Conservation (phyloP, 2,797 vertebrate genomes). For the Lutra lutra region DNA sequence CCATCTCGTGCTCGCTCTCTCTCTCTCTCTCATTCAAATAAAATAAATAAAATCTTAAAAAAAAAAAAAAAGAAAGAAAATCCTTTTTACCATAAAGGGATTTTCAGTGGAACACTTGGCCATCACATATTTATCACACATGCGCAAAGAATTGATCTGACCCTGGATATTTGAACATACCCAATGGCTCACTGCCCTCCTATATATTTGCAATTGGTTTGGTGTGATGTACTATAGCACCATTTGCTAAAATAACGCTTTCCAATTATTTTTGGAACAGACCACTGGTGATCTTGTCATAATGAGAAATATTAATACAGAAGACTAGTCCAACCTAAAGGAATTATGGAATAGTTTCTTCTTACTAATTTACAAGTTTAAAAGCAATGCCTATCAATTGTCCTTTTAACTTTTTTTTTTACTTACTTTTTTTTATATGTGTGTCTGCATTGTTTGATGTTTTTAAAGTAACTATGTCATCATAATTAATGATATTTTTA, state of each 20-base stretch:
- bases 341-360: background rate
- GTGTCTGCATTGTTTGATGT: background rate
- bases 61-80: background rate
- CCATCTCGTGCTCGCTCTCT: background rate
- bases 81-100: background rate
- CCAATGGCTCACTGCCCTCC: background rate
- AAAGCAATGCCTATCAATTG: background rate
- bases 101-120: background rate
- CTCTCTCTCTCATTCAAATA: background rate
- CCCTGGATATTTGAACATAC: background rate
- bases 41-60: background rate
- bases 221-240: background rate
- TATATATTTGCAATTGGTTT: background rate
- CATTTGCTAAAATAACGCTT: conserved; percentile 11
- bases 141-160: background rate
- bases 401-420: background rate
- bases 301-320: background rate
- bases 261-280: background rate
- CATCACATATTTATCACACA: background rate
- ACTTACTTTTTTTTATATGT: background rate
- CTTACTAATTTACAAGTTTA: background rate
- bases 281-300: background rate
- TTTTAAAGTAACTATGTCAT: background rate
- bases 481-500: background rate
- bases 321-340: background rate